A percentile compares a stretch with the other conserved stretches of the same genome.
Evolutionary conservation across 2,888 invertebrate species (phyloP).

Genomic region (Drosophila demipolita): DNA sequence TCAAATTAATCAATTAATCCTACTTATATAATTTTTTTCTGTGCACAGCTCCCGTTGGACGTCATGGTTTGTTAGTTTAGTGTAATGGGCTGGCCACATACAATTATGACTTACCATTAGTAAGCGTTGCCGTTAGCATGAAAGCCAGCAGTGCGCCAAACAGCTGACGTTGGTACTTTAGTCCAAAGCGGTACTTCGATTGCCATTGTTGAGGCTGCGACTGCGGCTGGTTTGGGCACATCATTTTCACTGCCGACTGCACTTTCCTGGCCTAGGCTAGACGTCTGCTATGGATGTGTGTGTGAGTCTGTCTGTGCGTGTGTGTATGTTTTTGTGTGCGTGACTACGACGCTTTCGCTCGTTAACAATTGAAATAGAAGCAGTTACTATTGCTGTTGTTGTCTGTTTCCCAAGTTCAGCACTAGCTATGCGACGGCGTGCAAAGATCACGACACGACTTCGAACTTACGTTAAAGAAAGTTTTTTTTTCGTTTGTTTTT

Average conservation of each 20-base stretch:
- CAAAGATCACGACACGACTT: conserved; percentile 66
- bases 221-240: conserved; percentile 56
- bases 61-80: conserved; percentile 6
- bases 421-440: conserved; percentile 57
- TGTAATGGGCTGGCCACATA: conserved; percentile 1
- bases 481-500: conserved; percentile 57
- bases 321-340: conserved; percentile 41
- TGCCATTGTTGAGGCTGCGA: conserved; percentile 36
- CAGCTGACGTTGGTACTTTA: conserved; percentile 67
- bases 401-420: conserved; percentile 63
- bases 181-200: conserved; percentile 31
- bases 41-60: background rate
- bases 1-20: background rate
- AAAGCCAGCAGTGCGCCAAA: conserved; percentile 67
- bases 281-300: conserved; percentile 12
- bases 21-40: background rate
- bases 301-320: conserved; percentile 26
- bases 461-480: conserved; percentile 67
- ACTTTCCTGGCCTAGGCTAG: conserved; percentile 72
- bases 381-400: conserved; percentile 48
- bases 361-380: conserved; percentile 82
- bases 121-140: conserved; percentile 62
- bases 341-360: conserved; percentile 83
- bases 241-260: conserved; percentile 79
- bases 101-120: conserved; percentile 67